Evolutionary conservation across 2,113 vertebrate species (phyloP), one percentile per base, ranked within the genome.

Genomic region (Geothlypis trichas): DNA sequence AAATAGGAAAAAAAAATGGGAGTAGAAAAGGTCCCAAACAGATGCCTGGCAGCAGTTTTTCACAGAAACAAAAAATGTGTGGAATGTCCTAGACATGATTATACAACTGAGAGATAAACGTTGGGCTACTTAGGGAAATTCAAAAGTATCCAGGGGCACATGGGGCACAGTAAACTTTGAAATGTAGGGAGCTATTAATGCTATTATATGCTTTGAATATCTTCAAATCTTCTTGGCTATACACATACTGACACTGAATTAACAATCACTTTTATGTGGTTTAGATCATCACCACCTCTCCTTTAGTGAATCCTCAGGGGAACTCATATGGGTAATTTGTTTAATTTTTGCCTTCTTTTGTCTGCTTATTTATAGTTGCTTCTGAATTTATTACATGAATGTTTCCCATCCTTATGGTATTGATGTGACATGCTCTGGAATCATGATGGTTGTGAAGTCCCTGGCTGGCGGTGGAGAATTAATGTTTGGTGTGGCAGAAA

Each of bases 1-100:
- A 96, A 97, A 62, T 39, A 17, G 65, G 57, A 94, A 95, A 95
- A 94, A 94, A 94, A 94, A 95, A n/a, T 10, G 15, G 22, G 16
- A 84, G n/a, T 58, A 95, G 83, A 71, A 95, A 75, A 85, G 41
- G 65, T 93, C 96, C 92, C 86, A 95, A 97, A 88, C 90, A 96
- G 82, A 90, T 97, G 93, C 79, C 95, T 89, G 33, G 23, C 63
- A 95, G 84, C 80, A 93, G 1, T 86, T 80, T 96, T 94, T 95
- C 80, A 90, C 71, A 80, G 66, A 89, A 83, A 84, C 69, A 95
- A 94, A 90, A 91, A 90, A 89, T 66, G 33, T 59, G 59, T 87
- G 75, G 62, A 94, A 93, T 78, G 93, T 68, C 87, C 89, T 73
- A 78, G 74, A 77, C 46, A 72, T 1, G 65, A 90, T 85, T 86